Evolutionary conservation across 2,113 vertebrate species (phyloP).

Genomic region (Ciconia stormi): DNA sequence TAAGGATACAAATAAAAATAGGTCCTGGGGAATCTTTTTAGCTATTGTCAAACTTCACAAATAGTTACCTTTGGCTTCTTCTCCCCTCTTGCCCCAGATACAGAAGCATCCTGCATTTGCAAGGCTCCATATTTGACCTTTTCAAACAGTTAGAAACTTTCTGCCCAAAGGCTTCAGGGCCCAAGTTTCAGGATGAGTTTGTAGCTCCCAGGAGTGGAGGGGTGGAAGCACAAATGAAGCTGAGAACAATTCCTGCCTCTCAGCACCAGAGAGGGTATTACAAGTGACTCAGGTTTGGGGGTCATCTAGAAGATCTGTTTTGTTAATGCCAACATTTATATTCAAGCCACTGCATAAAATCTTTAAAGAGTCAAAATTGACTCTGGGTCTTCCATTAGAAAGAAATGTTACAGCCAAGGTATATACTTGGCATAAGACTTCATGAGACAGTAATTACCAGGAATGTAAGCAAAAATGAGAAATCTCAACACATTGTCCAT

Average conservation of each 20-base stretch:
- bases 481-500: neutral
- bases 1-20: neutral
- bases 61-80: neutral
- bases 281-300: neutral
- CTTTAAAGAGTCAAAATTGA: neutral
- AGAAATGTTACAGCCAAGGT: neutral
- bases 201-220: neutral
- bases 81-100: neutral
- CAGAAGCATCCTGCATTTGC: neutral
- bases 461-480: neutral
- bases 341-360: neutral
- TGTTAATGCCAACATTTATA: neutral
- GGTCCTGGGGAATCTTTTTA: neutral
- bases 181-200: neutral
- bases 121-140: neutral
- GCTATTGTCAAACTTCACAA: neutral
- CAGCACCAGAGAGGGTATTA: neutral
- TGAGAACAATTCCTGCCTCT: neutral
- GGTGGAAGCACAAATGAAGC: neutral
- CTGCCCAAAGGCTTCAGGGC: neutral
- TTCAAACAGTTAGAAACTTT: neutral
- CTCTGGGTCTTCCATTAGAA: neutral
- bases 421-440: neutral
- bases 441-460: neutral
- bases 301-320: neutral